Evolutionary conservation across 2,888 invertebrate species (phyloP).

Genomic region (Chromoteleia sp.): DNA sequence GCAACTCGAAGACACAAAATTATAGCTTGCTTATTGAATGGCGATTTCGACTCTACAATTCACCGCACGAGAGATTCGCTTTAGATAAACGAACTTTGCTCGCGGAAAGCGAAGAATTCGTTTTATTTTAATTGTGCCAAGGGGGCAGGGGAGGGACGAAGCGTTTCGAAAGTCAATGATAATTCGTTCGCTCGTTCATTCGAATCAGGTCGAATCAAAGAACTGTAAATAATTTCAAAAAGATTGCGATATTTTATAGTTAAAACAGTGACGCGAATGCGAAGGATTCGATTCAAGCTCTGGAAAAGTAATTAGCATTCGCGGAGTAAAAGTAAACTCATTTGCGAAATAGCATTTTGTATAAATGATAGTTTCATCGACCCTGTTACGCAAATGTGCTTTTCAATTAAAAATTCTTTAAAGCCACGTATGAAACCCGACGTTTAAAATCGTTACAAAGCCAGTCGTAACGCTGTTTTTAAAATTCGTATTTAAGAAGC

Average conservation of each 20-base stretch:
- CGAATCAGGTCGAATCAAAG: conserved; percentile 21
- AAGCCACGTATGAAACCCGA: conserved; percentile 37
- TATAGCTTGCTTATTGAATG: conserved; percentile 35
- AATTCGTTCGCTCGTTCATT: too few species aligned
- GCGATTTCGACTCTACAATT: conserved; percentile 25
- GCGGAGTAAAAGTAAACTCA: too few species aligned
- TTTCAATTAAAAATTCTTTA: conserved; percentile 17
- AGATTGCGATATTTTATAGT: too few species aligned
- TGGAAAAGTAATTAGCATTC: background rate
- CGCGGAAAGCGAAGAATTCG: conserved; percentile 22
- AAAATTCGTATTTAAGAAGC: conserved; percentile 62
- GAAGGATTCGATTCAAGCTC: too few species aligned
- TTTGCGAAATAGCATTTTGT: background rate
- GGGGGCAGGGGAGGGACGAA: conserved; percentile 4
- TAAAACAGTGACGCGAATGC: too few species aligned
- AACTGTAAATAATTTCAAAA: background rate
- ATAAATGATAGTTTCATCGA: conserved; percentile 3
- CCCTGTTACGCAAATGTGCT: conserved; percentile 2
- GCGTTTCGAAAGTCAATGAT: conserved; percentile 20
- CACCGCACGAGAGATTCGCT: conserved; percentile 27
- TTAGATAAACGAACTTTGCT: conserved; percentile 23
- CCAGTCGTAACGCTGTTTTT: conserved; percentile 43
- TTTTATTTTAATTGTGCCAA: conserved; percentile 31
- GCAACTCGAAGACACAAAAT: conserved; percentile 19
- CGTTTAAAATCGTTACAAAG: conserved; percentile 44